Evolutionary conservation across 2,113 vertebrate species (phyloP).

Genomic region (Strix aluco): DNA sequence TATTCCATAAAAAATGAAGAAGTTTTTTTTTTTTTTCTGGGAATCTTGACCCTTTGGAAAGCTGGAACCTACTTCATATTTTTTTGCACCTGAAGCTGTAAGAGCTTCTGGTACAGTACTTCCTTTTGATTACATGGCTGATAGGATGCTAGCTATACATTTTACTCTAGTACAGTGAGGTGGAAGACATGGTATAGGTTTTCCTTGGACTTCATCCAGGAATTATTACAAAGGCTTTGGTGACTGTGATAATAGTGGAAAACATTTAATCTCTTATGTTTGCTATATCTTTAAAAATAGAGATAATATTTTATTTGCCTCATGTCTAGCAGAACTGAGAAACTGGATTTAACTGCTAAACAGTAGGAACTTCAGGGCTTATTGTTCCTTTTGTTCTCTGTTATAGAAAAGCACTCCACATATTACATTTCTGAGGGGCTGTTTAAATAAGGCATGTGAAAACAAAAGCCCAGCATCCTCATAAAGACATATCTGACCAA

Average conservation of each 20-base stretch:
- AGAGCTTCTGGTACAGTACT: not conserved
- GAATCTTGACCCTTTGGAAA: not conserved
- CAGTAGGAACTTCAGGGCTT: not conserved
- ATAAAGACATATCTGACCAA: not conserved
- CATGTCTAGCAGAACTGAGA: not conserved
- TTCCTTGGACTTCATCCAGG: not conserved
- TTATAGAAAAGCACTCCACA: not conserved
- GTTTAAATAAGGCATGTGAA: not conserved
- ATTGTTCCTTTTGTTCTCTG: not conserved
- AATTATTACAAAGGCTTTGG: not conserved
- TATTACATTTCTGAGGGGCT: not conserved
- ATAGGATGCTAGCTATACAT: not conserved
- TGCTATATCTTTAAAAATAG: not conserved
- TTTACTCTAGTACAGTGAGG: not conserved
- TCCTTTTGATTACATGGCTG: not conserved
- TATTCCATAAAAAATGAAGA: not conserved
- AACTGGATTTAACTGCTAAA: not conserved
- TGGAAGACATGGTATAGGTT: not conserved
- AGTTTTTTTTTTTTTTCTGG: not conserved
- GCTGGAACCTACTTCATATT: not conserved
- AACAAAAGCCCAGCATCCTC: not conserved
- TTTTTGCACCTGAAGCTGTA: not conserved
- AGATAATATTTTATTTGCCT: not conserved
- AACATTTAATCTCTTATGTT: not conserved
- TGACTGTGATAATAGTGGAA: not conserved